phyloP scores from a whole-genome alignment of 2,888 invertebrate genomes.

The Tridacna gigas region DNA sequence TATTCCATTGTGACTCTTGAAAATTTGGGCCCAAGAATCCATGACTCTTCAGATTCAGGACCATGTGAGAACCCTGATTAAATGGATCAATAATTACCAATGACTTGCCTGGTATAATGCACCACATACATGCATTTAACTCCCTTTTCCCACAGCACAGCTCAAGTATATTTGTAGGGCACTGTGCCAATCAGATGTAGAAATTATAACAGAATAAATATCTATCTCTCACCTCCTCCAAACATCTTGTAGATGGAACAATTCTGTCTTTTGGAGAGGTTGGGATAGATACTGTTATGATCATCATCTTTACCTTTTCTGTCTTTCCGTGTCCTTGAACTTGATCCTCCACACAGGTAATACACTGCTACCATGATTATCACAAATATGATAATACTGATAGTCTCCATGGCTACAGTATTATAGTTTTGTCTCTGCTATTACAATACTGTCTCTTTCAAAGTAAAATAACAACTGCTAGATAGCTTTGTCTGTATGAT shows the following conservation, averaged over 20 bases:
- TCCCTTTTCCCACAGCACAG: background rate
- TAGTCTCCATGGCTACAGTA: conserved; percentile 56
- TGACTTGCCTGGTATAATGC: too few relatives aligned
- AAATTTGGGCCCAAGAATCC: too few relatives aligned
- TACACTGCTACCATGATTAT: conserved; percentile 61
- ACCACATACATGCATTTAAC: background rate
- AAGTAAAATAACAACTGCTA: too few relatives aligned
- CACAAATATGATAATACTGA: conserved; percentile 66
- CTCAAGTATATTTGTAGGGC: background rate
- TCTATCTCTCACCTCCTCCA: conserved; percentile 57
- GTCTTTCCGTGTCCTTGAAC: conserved; percentile 3
- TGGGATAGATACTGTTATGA: conserved; percentile 50
- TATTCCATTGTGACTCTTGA: too few relatives aligned
- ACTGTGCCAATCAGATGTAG: too few relatives aligned
- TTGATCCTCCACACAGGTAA: conserved; percentile 59
- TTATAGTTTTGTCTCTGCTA: too few relatives aligned
- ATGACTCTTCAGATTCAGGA: too few relatives aligned
- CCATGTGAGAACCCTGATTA: too few relatives aligned
- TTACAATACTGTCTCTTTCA: too few relatives aligned
- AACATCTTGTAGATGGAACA: conserved; percentile 64
- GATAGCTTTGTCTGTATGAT: too few relatives aligned
- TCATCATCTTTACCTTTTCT: conserved; percentile 33
- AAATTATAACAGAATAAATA: background rate
- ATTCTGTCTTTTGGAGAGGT: conserved; percentile 57
- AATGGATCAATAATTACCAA: too few relatives aligned